These are phyloP conservation scores for Pseudoatta argentina DNA, from an alignment of 1,140 invertebrate genomes.

Conservation along the genomic window DNA sequence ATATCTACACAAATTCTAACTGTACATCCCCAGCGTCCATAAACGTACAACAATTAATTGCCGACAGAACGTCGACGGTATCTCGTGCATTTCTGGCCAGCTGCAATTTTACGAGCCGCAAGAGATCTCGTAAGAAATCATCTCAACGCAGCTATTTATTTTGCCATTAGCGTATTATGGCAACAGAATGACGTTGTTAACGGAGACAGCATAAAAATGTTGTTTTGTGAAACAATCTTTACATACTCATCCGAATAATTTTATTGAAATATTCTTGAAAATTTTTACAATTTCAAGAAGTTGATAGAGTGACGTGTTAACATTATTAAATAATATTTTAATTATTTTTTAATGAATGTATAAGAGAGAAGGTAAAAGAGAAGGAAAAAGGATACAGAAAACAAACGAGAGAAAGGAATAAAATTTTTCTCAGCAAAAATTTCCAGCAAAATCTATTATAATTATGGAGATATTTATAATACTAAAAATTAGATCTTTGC, in stretches of 20 bases:
- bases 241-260: neutral
- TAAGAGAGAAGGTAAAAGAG: neutral
- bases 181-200: neutral
- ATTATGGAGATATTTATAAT: slow-evolving; percentile 17
- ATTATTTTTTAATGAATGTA: neutral
- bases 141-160: neutral
- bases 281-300: neutral
- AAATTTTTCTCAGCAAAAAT: slow-evolving; percentile 1
- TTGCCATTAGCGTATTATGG: neutral
- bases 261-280: neutral
- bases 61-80: slow-evolving; percentile 5
- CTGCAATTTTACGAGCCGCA: slow-evolving; percentile 10
- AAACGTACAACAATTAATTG: slow-evolving; percentile 43
- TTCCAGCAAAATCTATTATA: neutral
- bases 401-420: neutral
- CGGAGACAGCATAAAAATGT: neutral
- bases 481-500: slow-evolving; percentile 1
- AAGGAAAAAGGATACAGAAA: neutral
- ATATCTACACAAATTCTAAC: slow-evolving; percentile 40
- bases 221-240: neutral
- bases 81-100: slow-evolving; percentile 8
- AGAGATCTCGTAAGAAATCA: neutral
- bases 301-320: neutral
- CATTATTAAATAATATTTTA: slow-evolving; percentile 8
- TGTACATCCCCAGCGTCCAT: slow-evolving; percentile 1